Evolutionary conservation across 2,888 invertebrate species (phyloP), one percentile per base, ranked within the genome.

Genomic region (Amiota minor): DNA sequence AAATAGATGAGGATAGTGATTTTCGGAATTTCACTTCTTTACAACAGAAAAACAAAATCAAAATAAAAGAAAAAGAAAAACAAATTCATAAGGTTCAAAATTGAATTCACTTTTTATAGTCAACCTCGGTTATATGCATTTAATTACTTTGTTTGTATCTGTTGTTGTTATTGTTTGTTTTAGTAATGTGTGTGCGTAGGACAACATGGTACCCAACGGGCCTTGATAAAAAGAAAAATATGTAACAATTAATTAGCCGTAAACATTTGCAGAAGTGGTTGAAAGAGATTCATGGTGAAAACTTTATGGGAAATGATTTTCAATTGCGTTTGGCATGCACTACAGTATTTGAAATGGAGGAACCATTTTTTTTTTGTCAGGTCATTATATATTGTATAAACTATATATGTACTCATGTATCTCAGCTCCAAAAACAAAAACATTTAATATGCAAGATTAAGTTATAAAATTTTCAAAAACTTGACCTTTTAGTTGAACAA

Each of bases 121-220:
- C 2, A 35, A 50, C 71, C 49, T 71, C 62, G 20, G 59, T 59
- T 85, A 78, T 77, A 76, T 84, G 84, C 75, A 71, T 73, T 74
- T 86, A 86, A 83, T 86, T 83, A 72, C 79, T 85, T 86, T 86
- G 84, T 85, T 83, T 83, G 35, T 2, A 35, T 23, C 23, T 23
- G 23, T 23, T 23, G 23, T 23, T 35, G 35, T 35, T 6, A 6
- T 35, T 35, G 35, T 35, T 35, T 35, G 86, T 75, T 78, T 80
- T 76, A 46, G 73, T 78, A 75, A 77, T 68, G 47, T 20, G n/a
- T 47, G 20, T 20, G 67, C 35, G 45, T 35, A 62, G 16, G 12
- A 11, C 12, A 62, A 23, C 35, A 59, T 16, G 20, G 59, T 20
- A 20, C 59, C 11, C 20, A 45, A 62, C 62, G 12, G 62, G 20